Evolutionary conservation across 2,888 invertebrate genomes (phyloP).

Genomic region (Galerucella nymphaeae): DNA sequence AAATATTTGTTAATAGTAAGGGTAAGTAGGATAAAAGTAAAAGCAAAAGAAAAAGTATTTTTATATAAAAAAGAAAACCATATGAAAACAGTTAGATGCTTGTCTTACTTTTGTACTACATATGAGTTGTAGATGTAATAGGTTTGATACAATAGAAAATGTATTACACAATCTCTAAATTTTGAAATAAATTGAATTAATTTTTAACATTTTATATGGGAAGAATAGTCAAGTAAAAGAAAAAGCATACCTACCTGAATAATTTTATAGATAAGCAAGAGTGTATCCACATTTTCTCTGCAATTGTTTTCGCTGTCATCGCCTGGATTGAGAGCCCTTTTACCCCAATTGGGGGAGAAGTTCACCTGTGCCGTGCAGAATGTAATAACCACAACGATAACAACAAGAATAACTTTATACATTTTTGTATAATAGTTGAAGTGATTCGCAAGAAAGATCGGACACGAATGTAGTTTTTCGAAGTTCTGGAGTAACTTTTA

Average conservation of each 20-base stretch:
- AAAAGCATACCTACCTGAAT: conserved; percentile 69
- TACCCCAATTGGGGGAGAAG: conserved; percentile 63
- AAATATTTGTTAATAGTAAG: conserved; percentile 14
- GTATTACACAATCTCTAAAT: too few relatives aligned
- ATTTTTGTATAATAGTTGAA: conserved; percentile 34
- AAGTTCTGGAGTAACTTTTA: conserved; percentile 47
- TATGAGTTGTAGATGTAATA: too few relatives aligned
- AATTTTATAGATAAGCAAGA: conserved; percentile 70
- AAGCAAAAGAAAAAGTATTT: too few relatives aligned
- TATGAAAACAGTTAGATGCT: too few relatives aligned
- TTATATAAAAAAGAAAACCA: too few relatives aligned
- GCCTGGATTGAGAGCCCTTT: conserved; percentile 52
- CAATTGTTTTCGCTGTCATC: conserved; percentile 63
- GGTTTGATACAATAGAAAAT: too few relatives aligned
- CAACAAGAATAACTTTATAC: conserved; percentile 43
- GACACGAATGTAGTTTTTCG: conserved; percentile 43
- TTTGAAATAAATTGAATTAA: too few relatives aligned
- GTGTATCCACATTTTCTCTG: conserved; percentile 68
- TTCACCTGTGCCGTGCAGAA: conserved; percentile 60
- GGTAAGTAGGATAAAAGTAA: too few relatives aligned
- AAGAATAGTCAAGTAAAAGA: not conserved
- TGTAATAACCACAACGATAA: conserved; percentile 52
- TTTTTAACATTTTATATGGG: too few relatives aligned
- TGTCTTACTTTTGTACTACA: too few relatives aligned
- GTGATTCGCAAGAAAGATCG: conserved; percentile 38